Evolutionary conservation across 1,140 invertebrate genomes (phyloP), one percentile per base, ranked within the genome.

Genomic region (Calephelis virginiensis): DNA sequence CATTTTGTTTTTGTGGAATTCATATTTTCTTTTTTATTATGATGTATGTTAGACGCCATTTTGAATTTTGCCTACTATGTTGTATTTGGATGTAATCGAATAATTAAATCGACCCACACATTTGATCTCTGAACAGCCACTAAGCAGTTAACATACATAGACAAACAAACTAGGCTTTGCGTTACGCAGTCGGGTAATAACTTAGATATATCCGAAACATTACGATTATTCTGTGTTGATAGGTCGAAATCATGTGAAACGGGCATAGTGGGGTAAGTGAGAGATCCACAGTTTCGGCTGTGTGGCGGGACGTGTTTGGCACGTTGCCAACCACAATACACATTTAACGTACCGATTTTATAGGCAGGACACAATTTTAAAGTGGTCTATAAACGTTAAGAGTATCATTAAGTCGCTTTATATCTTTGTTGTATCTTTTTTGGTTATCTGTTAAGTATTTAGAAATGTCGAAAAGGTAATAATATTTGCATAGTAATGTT

Each of bases 331-430:
- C 81, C 81, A 75, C 83, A 83, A 83, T 85, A 86, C 77, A 81
- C 78, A 81, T 82, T 89, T 89, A 86, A 85, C 80, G 73, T 75
- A 70, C 61, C 80, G 77, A 80, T 85, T 89, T 89, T 86, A 85
- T 86, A 83, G 77, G 79, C 83, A 85, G 82, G 77, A 86, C 83
- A 86, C 82, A 78, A 83, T 85, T 87, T 83, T 81, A 85, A 86
- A 89, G 78, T 83, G 82, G 76, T 84, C 77, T 81, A 85, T 85
- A 83, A 84, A 88, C 78, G 76, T 77, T 86, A 82, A 81, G 79
- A 78, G 76, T 83, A 80, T 82, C 76, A 82, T 81, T 82, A 82
- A 83, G 67, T 66, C 67, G 71, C 48, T 69, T 64, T 69, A 74
- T 69, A 66, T 74, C 63, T 61, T 71, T 69, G 73, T 78, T 80